These are phyloP conservation scores for Porites cylindrica DNA, from an alignment of 92 coral and sea anemone species.

Conservation along the genomic window DNA sequence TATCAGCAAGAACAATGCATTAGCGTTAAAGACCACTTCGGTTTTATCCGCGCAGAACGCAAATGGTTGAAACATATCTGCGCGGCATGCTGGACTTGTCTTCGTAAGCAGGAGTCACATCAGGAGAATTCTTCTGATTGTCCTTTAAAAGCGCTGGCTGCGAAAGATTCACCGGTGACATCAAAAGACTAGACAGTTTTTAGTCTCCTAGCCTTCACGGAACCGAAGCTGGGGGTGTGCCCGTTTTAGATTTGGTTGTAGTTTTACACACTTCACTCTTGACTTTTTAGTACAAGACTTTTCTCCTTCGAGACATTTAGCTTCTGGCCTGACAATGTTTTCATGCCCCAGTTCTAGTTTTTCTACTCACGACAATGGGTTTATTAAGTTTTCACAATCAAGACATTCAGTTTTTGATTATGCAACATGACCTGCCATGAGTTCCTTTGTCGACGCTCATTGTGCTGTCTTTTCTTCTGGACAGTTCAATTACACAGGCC, in stretches of 20 bases:
- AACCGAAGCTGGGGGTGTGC: too few species aligned
- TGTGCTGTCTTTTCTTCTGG: constrained; percentile 5
- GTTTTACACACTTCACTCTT: neutral
- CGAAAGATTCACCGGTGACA: too few species aligned
- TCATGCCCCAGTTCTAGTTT: neutral
- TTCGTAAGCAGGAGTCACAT: too few species aligned
- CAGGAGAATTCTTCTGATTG: too few species aligned
- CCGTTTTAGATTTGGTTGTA: neutral
- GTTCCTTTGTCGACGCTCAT: constrained; percentile 1
- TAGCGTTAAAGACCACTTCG: neutral
- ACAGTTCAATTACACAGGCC: neutral
- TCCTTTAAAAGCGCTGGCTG: too few species aligned
- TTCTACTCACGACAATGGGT: neutral
- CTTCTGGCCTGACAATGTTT: neutral
- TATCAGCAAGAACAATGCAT: too few species aligned
- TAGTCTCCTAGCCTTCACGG: neutral
- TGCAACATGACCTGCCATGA: neutral
- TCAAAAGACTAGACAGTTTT: neutral
- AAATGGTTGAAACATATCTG: too few species aligned
- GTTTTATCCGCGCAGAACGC: neutral
- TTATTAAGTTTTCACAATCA: neutral
- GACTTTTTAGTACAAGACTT: neutral
- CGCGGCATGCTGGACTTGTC: too few species aligned
- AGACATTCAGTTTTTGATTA: neutral
- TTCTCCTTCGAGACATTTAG: neutral